Conservation (phyloP, 2,888 invertebrate species). For the Acanthococcus lagerstroemiae region DNA sequence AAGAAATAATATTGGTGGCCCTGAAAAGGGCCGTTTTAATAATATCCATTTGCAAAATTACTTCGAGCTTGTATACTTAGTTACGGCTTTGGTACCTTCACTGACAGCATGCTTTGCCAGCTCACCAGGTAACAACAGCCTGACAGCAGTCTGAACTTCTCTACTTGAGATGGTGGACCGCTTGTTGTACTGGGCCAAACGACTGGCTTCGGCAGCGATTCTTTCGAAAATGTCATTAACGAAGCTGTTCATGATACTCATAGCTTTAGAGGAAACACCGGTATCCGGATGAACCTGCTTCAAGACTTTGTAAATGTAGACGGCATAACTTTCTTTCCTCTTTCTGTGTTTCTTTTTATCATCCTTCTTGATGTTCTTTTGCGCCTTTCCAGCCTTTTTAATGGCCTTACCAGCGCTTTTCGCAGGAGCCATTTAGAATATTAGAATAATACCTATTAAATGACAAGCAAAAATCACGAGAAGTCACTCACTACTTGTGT, state of each 20-base stretch:
- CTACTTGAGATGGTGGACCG: slow-evolving; percentile 55
- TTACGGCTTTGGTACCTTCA: slow-evolving; percentile 56
- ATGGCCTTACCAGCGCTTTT: slow-evolving; percentile 40
- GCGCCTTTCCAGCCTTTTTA: slow-evolving; percentile 49
- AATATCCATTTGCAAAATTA: slow-evolving; percentile 33
- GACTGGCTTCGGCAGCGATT: slow-evolving; percentile 45
- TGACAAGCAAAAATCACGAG: no score
- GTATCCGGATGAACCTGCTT: slow-evolving; percentile 53
- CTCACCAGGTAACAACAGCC: slow-evolving; percentile 59
- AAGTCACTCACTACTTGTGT: no score
- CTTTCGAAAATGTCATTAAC: slow-evolving; percentile 64
- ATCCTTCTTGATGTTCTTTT: slow-evolving; percentile 50
- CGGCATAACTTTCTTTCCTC: slow-evolving; percentile 50
- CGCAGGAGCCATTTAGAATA: slow-evolving; percentile 23
- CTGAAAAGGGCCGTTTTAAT: slow-evolving; percentile 36
- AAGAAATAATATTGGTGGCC: slow-evolving; percentile 32
- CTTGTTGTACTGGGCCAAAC: slow-evolving; percentile 51
- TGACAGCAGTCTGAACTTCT: slow-evolving; percentile 59
- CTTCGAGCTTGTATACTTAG: slow-evolving; percentile 48
- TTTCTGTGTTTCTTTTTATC: slow-evolving; percentile 48
- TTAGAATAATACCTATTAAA: no score
- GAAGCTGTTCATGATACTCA: slow-evolving; percentile 65
- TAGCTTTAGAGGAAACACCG: slow-evolving; percentile 58
- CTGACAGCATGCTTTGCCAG: slow-evolving; percentile 59
- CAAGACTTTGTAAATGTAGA: slow-evolving; percentile 52